Conservation (phyloP, 2,888 invertebrate species). For the Pristionchus mayeri region DNA sequence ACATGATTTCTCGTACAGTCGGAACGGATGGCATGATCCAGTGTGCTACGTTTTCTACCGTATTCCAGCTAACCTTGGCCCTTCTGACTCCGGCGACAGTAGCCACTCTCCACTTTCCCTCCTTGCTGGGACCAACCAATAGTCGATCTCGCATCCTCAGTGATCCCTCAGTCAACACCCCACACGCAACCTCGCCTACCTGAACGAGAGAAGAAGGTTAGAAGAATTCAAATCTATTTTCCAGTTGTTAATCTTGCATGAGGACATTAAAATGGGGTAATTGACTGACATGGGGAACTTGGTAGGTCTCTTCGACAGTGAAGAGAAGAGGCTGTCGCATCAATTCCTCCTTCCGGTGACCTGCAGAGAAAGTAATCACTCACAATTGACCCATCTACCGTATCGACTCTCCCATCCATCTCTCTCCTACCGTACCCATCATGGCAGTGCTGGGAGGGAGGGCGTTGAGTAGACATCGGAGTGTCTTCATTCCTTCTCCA, state of each 20-base stretch:
- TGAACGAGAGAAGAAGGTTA: constrained; percentile 34
- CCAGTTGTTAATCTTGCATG: too few relatives aligned
- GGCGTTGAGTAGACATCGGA: constrained; percentile 81
- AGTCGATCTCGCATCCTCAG: constrained; percentile 85
- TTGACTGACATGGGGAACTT: constrained; percentile 80
- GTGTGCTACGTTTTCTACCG: not conserved
- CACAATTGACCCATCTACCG: too few relatives aligned
- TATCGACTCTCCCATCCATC: too few relatives aligned
- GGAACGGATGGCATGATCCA: too few relatives aligned
- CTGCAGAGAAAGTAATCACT: not conserved
- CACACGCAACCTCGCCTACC: constrained; percentile 73
- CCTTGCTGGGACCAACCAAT: constrained; percentile 78
- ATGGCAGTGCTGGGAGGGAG: constrained; percentile 74
- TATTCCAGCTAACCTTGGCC: constrained; percentile 20
- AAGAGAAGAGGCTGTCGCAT: constrained; percentile 79
- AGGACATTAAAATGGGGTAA: too few relatives aligned
- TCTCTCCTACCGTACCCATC: not conserved
- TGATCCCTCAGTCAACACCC: constrained; percentile 85
- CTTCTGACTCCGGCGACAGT: constrained; percentile 43
- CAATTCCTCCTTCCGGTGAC: constrained; percentile 54
- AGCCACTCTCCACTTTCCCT: constrained; percentile 54
- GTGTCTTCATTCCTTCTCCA: constrained; percentile 82
- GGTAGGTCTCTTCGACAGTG: constrained; percentile 90
- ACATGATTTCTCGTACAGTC: too few relatives aligned
- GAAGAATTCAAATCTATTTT: too few relatives aligned